phyloP scores from a whole-genome alignment of 2,888 invertebrate species.

The Polia nebulosa region DNA sequence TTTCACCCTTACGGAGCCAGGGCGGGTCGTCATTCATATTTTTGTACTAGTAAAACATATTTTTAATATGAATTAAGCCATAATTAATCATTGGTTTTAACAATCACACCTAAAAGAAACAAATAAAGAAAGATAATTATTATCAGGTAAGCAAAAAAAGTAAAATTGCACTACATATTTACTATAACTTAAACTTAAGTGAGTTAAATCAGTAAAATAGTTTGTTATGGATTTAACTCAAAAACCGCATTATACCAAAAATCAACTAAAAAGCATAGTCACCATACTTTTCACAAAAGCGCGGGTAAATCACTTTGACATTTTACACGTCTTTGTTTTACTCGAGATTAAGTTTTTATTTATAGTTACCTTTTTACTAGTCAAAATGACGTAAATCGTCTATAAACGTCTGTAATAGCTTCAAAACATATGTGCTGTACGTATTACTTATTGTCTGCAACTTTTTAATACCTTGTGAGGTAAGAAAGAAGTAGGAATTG shows the following conservation, averaged over 20 bases:
- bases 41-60: too few relatives aligned
- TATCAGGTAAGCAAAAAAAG: too few relatives aligned
- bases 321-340: conserved; percentile 71
- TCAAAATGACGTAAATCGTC: conserved; percentile 54
- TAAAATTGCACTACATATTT: too few relatives aligned
- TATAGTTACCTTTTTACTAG: conserved; percentile 57
- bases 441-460: conserved; percentile 45
- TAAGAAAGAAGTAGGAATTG: background rate
- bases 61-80: too few relatives aligned
- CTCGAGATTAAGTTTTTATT: conserved; percentile 59
- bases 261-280: conserved; percentile 39
- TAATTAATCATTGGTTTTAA: too few relatives aligned
- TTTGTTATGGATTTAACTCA: background rate
- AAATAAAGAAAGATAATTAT: too few relatives aligned
- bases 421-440: conserved; percentile 47
- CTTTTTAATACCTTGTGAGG: conserved; percentile 40
- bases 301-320: conserved; percentile 75
- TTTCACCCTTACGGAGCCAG: too few relatives aligned
- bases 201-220: conserved; percentile 1
- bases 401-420: conserved; percentile 50
- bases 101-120: too few relatives aligned
- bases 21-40: too few relatives aligned
- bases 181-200: too few relatives aligned
- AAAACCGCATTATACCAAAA: background rate
- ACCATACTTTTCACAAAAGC: conserved; percentile 57